Evolutionary conservation across 2,113 vertebrate species (phyloP).

Genomic region (Brevimyrus niger): DNA sequence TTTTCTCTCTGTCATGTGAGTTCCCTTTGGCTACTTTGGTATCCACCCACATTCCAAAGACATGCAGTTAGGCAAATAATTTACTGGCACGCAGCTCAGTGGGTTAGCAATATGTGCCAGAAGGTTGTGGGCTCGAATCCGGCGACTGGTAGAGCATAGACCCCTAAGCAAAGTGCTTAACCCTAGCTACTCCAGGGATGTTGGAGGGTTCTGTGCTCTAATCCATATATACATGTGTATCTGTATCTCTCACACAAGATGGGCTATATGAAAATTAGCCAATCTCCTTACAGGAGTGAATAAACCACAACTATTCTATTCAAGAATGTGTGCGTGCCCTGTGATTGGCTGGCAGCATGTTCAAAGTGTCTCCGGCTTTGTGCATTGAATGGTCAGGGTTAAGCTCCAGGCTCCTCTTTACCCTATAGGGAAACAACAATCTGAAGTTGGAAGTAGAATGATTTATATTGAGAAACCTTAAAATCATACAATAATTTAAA

Average conservation of each 20-base stretch:
- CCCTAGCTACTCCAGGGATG: not conserved
- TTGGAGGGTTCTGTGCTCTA: not conserved
- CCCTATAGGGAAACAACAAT: not conserved
- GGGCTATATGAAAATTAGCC: not conserved
- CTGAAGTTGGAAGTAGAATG: not conserved
- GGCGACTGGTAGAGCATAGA: not conserved
- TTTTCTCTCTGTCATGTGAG: not conserved
- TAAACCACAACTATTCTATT: not conserved
- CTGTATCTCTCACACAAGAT: not conserved
- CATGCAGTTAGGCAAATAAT: not conserved
- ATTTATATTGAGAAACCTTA: not conserved
- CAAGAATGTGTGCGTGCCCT: not conserved
- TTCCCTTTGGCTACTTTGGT: not conserved
- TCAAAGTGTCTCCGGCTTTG: not conserved
- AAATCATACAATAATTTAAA: not conserved
- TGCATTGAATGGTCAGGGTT: not conserved
- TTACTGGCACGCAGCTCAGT: not conserved
- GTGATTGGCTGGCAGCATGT: not conserved
- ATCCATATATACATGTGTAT: not conserved
- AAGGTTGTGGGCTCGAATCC: not conserved
- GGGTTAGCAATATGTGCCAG: not conserved
- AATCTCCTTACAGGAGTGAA: not conserved
- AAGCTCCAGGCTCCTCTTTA: not conserved
- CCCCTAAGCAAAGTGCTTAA: not conserved
- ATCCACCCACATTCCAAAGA: not conserved